Base-by-base conservation (phyloP, 2,797 vertebrate genomes). In the Hafferia zeledoni region DNA sequence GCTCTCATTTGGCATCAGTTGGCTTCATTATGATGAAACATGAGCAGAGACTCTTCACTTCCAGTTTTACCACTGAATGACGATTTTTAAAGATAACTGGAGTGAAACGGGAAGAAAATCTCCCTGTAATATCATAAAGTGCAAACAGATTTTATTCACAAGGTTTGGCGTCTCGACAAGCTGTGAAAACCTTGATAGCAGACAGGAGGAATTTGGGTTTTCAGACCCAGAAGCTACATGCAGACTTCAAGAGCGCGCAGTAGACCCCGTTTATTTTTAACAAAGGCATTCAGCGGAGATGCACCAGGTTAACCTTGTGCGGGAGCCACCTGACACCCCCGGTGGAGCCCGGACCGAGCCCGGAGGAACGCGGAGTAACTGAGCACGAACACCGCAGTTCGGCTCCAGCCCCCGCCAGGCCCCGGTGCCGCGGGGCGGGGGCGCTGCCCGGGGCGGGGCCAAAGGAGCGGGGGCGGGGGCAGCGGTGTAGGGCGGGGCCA, bases 341-440 rank as follows among this genome's bases (percentile, higher is more conserved):
- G 52, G 2, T 10, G 2, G 9, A 13, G 13, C 3, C 5, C 2
- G 22, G 37, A 1, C 7, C 1, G 41, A 4, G 9, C 1, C 2
- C 0, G 13, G 30, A 6, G 10, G 17, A 8, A 10, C 15, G 10
- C 0, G 15, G 78, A 15, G 2, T 2, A 3, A 11, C 1, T 17
- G 22, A 33, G 24, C 22, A 11, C n/a, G 33, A 22, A 55, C 22
- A 24, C n/a, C 13, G 17, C 4, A 39, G 9, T 31, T 13, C 3
- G 17, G 17, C 19, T 17, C 39, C 13, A 20, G 17, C 31, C 17
- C 41, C 41, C 8, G 17, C 17, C 41, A 43, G 41, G 41, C 41
- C 4, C 41, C 41, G 41, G 41, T 7, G 17, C 41, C 41, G 41
- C 41, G 17, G 41, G 41, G 41, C 17, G 41, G 16, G 41, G 41